Base-by-base conservation (phyloP, 2,888 invertebrate genomes). In the Habrosyne pyritoides region DNA sequence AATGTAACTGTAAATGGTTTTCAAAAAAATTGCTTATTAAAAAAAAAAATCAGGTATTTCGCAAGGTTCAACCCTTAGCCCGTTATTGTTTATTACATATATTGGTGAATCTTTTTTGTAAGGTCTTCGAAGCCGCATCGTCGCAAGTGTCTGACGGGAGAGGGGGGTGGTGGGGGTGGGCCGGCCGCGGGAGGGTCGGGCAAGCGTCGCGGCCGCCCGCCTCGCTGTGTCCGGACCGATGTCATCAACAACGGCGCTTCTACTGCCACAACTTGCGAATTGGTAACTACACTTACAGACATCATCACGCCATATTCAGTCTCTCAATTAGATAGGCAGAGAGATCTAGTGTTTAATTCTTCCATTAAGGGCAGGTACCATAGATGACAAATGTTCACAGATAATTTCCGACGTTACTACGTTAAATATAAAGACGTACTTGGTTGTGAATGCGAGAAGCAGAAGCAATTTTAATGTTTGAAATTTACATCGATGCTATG, bases 231-330 rank as follows among this genome's bases (percentile, higher is more conserved):
- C 10, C 58, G 70, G 52, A 82, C 83, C 0, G 81, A 84, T 42
- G 81, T 91, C 33, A 75, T 88, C 64, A 89, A 91, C 76, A 89
- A 80, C 36, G 91, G 91, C 0, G 61, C 82, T 53, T 77, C 82
- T 50, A 88, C 87, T 0, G 61, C 86, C n/a, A 83, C 81, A 30
- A 75, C 72, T 48, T 91, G 91, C 61, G 90, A 89, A 66, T 75
- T 89, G 67, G 91, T 91, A 49, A 73, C 80, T 74, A 42, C 42
- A 46, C 10, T 8, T 46, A 47, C 10, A 30, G 8, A 10, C 10
- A 28, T 30, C 30, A 30, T 30, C 30, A 12, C 30, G 30, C 28
- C n/a, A n/a, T n/a, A n/a, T n/a, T n/a, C n/a, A 14, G 8, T 46
- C 10, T 30, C 10, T 21, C 30, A 30, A 12, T 30, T 10, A 3